These are phyloP conservation scores for Plodia interpunctella DNA, from an alignment of 1,140 invertebrate species.

Conservation along the genomic window DNA sequence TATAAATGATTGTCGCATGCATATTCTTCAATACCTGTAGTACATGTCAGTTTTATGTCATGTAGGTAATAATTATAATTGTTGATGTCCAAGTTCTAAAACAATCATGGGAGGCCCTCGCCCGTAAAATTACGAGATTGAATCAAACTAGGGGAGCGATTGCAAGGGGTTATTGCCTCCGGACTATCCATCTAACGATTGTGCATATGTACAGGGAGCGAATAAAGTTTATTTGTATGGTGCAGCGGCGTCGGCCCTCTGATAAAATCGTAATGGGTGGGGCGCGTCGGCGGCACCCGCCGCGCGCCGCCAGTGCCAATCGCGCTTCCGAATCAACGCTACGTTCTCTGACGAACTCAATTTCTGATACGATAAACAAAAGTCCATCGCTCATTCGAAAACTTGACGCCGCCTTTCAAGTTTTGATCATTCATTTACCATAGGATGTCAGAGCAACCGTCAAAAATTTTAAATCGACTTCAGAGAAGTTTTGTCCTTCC, in stretches of 20 bases:
- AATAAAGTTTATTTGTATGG: slow-evolving; percentile 74
- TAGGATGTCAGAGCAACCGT: slow-evolving; percentile 67
- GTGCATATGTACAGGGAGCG: slow-evolving; percentile 64
- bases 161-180: slow-evolving; percentile 71
- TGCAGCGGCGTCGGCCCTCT: slow-evolving; percentile 51
- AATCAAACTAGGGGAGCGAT: slow-evolving; percentile 56
- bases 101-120: slow-evolving; percentile 56
- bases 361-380: slow-evolving; percentile 20
- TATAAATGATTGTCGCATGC: no score
- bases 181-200: slow-evolving; percentile 50
- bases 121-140: slow-evolving; percentile 63
- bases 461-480: slow-evolving; percentile 59
- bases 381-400: slow-evolving; percentile 10
- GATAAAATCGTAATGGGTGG: slow-evolving; percentile 62
- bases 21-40: no score
- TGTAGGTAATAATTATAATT: slow-evolving; percentile 12
- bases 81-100: slow-evolving; percentile 23
- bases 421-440: slow-evolving; percentile 16
- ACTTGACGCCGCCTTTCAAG: background rate
- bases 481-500: slow-evolving; percentile 54
- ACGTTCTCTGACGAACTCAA: slow-evolving; percentile 20
- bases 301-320: slow-evolving; percentile 42
- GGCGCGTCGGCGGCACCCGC: slow-evolving; percentile 40
- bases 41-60: slow-evolving; percentile 1
- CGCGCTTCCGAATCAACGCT: slow-evolving; percentile 40